These are phyloP conservation scores for Palythoa caribaeorum DNA, from an alignment of 92 coral and sea anemone genomes.

Conservation along the genomic window DNA sequence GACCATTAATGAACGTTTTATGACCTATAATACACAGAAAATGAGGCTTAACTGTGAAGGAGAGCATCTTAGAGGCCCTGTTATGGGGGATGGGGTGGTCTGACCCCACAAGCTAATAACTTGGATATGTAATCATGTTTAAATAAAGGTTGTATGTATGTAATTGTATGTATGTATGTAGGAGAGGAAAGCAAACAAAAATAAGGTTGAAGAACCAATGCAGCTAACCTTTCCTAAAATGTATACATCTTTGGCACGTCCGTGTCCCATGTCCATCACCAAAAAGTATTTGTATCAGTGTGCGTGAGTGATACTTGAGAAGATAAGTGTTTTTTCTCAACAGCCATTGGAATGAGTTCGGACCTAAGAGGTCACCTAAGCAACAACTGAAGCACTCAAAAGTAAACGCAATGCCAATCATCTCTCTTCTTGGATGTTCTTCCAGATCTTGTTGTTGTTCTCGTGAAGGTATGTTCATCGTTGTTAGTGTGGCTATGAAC, in stretches of 20 bases:
- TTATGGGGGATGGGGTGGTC: slow-evolving; percentile 8
- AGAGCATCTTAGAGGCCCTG: slow-evolving; percentile 3
- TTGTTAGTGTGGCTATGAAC: slow-evolving; percentile 33
- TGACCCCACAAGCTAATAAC: not conserved
- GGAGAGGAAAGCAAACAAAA: slow-evolving; percentile 28
- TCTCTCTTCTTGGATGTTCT: slow-evolving; percentile 27
- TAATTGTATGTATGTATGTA: not conserved
- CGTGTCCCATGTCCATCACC: slow-evolving; percentile 32
- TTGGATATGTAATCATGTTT: slow-evolving; percentile 1
- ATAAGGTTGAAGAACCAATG: slow-evolving; percentile 30
- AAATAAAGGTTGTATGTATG: not conserved
- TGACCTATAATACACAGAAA: slow-evolving; percentile 7
- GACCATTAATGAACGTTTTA: slow-evolving; percentile 9
- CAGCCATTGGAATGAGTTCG: slow-evolving; percentile 32
- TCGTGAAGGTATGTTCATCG: slow-evolving; percentile 27
- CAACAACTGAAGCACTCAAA: slow-evolving; percentile 41
- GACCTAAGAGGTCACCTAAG: slow-evolving; percentile 33
- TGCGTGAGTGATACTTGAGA: slow-evolving; percentile 31
- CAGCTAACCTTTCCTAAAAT: slow-evolving; percentile 30
- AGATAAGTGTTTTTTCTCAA: slow-evolving; percentile 25
- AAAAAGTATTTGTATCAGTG: slow-evolving; percentile 17
- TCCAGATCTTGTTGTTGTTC: slow-evolving; percentile 26
- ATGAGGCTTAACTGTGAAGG: not conserved
- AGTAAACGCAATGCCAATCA: slow-evolving; percentile 32
- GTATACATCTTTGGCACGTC: slow-evolving; percentile 31